Base-by-base conservation (phyloP, 2,797 vertebrate genomes). In the Sparus aurata region DNA sequence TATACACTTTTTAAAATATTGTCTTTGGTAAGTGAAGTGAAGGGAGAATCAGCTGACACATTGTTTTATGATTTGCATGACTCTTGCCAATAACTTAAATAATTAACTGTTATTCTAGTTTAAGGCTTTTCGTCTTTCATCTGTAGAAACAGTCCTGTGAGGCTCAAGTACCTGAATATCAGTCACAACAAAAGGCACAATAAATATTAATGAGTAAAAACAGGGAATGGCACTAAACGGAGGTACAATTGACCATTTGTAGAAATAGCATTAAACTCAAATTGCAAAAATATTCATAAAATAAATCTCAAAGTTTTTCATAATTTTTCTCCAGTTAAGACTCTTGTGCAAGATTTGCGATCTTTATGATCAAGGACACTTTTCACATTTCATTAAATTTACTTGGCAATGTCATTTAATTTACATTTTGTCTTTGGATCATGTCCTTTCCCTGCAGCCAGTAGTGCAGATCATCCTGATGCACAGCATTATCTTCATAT, bases 271-370 rank as follows among this genome's bases (percentile, higher is more conserved):
- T 30, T 11, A 23, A 69, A 83, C 4, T 74, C 47, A 60, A 75
- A 65, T 46, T 4, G 17, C 55, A 11, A 60, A 69, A 77, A 74
- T n/a, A 52, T 12, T 60, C n/a, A 85, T 43, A 74, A 16, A 85
- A 91, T 89, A 92, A 92, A 89, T n/a, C n/a, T n/a, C n/a, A n/a
- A n/a, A n/a, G 0, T 53, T 67, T 74, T 68, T 17, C 52, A 58
- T 66, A 58, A 83, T 20, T 43, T 30, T 20, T 11, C 22, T 55
- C 23, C 55, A 85, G 53, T 84, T 76, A 78, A 86, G 74, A 85
- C 73, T 74, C 30, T 2, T 74, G 81, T 85, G 77, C 80, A 87
- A 84, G 62, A 63, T 7, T 47, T 60, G 53, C 74, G 55, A 70
- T 67, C 50, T 23, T 78, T 5, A 47, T 49, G 41, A 49, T 20